phyloP scores from a whole-genome alignment of 2,113 vertebrate species.

The Takifugu bimaculatus region DNA sequence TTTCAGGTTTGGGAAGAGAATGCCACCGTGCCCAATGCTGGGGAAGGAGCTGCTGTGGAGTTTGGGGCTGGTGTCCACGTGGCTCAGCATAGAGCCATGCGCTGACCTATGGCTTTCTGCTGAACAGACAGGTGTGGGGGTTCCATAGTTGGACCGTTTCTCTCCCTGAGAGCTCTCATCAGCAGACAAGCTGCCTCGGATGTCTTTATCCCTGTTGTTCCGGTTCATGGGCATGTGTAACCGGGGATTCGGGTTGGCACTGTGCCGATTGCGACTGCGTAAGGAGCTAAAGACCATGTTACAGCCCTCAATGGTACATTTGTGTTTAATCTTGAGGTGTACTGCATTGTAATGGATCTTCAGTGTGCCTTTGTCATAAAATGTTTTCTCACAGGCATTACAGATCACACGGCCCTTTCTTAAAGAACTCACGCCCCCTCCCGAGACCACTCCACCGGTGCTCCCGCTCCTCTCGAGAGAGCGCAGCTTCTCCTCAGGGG shows the following conservation, averaged over 20 bases:
- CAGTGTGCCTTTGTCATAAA: slow-evolving; percentile 97
- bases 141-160: slow-evolving; percentile 74
- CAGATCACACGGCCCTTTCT: slow-evolving; percentile 96
- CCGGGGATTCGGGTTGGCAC: slow-evolving; percentile 95
- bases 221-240: slow-evolving; percentile 98
- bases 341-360: slow-evolving; percentile 99
- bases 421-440: slow-evolving; percentile 54
- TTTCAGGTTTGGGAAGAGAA: slow-evolving; percentile 93
- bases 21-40: slow-evolving; percentile 81
- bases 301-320: slow-evolving; percentile 94
- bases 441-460: slow-evolving; percentile 11
- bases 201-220: slow-evolving; percentile 93
- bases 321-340: slow-evolving; percentile 98
- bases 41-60: slow-evolving; percentile 71
- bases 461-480: slow-evolving; percentile 73
- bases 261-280: slow-evolving; percentile 94
- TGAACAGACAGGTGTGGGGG: slow-evolving; percentile 52
- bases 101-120: slow-evolving; percentile 76
- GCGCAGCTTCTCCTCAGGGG: slow-evolving; percentile 81
- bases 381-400: slow-evolving; percentile 95
- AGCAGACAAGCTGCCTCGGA: slow-evolving; percentile 75
- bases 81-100: slow-evolving; percentile 76
- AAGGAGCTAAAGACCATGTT: slow-evolving; percentile 99
- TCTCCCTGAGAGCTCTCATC: slow-evolving; percentile 72
- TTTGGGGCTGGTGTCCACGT: slow-evolving; percentile 79